Conservation (phyloP, 2,797 vertebrate species). For the Microctenopoma steveboyesi region DNA sequence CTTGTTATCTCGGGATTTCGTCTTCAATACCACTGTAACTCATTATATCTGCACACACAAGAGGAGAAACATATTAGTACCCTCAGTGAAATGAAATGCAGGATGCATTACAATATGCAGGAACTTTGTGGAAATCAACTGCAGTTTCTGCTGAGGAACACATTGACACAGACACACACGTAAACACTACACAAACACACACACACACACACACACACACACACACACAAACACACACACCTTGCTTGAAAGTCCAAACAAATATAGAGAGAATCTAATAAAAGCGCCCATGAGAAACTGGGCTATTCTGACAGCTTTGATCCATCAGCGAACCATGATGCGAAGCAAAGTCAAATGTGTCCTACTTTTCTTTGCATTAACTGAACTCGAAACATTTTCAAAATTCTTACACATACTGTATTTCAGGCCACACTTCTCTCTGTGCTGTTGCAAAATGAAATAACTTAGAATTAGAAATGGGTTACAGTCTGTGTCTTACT, state of each 20-base stretch:
- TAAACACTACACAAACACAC: neutral
- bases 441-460: slow-evolving; percentile 61
- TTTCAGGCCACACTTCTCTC: slow-evolving; percentile 52
- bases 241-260: slow-evolving; percentile 58
- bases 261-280: slow-evolving; percentile 53
- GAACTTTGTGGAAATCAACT: slow-evolving; percentile 60
- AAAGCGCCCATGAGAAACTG: slow-evolving; percentile 61
- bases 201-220: neutral
- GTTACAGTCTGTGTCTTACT: slow-evolving; percentile 44
- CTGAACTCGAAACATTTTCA: slow-evolving; percentile 50
- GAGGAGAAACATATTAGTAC: slow-evolving; percentile 61
- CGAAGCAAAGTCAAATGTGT: slow-evolving; percentile 70
- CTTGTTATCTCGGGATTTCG: slow-evolving; percentile 79
- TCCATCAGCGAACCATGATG: slow-evolving; percentile 71
- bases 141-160: slow-evolving; percentile 63
- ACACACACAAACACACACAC: slow-evolving; percentile 27
- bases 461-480: slow-evolving; percentile 65
- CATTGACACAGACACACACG: slow-evolving; percentile 3
- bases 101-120: slow-evolving; percentile 66
- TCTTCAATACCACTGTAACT: slow-evolving; percentile 72
- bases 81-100: slow-evolving; percentile 66
- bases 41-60: slow-evolving; percentile 70
- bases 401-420: slow-evolving; percentile 58
- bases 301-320: slow-evolving; percentile 72
- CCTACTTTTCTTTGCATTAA: slow-evolving; percentile 73